These are phyloP conservation scores for Drosophila falleni DNA, from an alignment of 2,888 invertebrate genomes.

Conservation along the genomic window DNA sequence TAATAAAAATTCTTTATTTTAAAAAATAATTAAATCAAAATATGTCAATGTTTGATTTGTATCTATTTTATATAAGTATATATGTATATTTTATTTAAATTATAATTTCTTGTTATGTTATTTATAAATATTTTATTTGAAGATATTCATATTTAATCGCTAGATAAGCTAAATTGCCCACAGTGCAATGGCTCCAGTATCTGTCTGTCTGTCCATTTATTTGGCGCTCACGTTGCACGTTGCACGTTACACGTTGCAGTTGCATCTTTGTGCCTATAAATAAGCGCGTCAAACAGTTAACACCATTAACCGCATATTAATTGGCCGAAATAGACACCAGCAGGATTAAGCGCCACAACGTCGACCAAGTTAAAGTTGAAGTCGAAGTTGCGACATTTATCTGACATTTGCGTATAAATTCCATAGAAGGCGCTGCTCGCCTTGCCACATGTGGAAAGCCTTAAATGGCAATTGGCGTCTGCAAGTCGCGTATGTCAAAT, in stretches of 20 bases:
- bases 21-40: too few relatives aligned
- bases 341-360: conserved; percentile 61
- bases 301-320: conserved; percentile 81
- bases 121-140: neutral
- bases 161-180: neutral
- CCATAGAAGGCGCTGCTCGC: conserved; percentile 52
- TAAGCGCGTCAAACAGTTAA: conserved; percentile 75
- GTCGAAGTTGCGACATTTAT: conserved; percentile 57
- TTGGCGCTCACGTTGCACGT: conserved; percentile 60
- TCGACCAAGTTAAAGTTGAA: conserved; percentile 5
- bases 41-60: too few relatives aligned
- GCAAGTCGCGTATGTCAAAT: conserved; percentile 48
- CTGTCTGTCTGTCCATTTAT: conserved; percentile 39
- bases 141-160: neutral
- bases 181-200: conserved; percentile 13
- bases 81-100: too few relatives aligned
- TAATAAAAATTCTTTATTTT: neutral
- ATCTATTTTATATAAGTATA: too few relatives aligned
- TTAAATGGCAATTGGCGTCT: conserved; percentile 64
- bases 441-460: conserved; percentile 52
- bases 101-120: too few relatives aligned
- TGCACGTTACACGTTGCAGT: conserved; percentile 46
- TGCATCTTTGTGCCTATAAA: conserved; percentile 74
- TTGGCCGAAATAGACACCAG: conserved; percentile 78
- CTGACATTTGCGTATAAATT: conserved; percentile 70